Evolutionary conservation across 2,888 invertebrate genomes (phyloP), one percentile per base, ranked within the genome.

Genomic region (Lochmaea crataegi): DNA sequence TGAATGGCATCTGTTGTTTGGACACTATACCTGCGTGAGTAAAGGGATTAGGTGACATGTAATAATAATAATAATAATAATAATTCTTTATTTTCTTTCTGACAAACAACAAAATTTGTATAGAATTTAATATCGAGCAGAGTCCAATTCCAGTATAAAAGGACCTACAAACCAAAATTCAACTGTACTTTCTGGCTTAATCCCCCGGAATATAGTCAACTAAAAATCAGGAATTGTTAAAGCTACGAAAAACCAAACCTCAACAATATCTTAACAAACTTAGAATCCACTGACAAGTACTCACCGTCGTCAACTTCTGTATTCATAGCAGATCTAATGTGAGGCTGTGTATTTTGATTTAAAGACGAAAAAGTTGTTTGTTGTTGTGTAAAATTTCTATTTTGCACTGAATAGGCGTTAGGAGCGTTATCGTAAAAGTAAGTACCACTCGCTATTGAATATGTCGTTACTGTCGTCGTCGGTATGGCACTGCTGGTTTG

Each of bases 1-100:
- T 87, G 77, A 85, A 87, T 53, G 86, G 83, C 84, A 87, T 85
- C 57, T 83, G 82, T 73, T 84, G 85, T 76, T 80, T 84, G 42
- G 83, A 82, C 57, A 84, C 68, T 18, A 73, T 68, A 12, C 73
- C 72, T 75, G 63, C 2, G 14, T 14, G 6, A 48, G n/a, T 41
- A 41, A 48, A 48, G 14, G 11, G 42, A 42, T 11, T 42, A 42
- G 42, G 32, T 0, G 5, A 38, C 42, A n/a, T 48, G 12, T 42
- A n/a, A n/a, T n/a, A 18, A 45, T n/a, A n/a, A n/a, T n/a, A n/a
- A n/a, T n/a, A n/a, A n/a, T n/a, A n/a, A n/a, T n/a, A n/a, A n/a
- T n/a, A n/a, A n/a, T n/a, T n/a, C n/a, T n/a, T n/a, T n/a, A n/a
- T n/a, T n/a, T n/a, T n/a, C n/a, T n/a, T n/a, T n/a, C n/a, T n/a